A percentile compares a stretch with the other conserved stretches of the same genome.
Conservation (phyloP, 2,113 vertebrate genomes). For the Archilochus colubris region DNA sequence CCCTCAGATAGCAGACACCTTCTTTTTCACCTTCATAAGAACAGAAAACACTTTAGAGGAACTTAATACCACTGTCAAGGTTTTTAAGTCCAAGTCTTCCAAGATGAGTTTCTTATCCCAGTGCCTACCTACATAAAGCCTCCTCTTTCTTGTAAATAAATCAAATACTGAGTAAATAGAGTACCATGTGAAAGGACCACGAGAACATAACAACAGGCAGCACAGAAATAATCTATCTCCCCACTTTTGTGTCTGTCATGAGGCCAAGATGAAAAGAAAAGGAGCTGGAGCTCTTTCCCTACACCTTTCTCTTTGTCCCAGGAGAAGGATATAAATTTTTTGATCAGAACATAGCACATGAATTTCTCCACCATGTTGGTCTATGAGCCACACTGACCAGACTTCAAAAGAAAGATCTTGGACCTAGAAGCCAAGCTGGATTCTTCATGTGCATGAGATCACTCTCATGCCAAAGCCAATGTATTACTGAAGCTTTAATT, state of each 20-base stretch:
- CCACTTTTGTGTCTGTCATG: neutral
- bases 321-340: neutral
- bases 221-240: neutral
- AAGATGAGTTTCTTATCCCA: neutral
- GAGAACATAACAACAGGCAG: neutral
- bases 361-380: neutral
- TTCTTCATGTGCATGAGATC: neutral
- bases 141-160: neutral
- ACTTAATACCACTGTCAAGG: neutral
- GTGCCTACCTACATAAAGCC: fast-evolving
- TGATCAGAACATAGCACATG: neutral
- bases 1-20: neutral
- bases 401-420: neutral
- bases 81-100: neutral
- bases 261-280: neutral
- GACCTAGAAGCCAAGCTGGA: neutral
- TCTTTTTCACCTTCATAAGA: neutral
- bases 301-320: neutral
- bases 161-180: neutral
- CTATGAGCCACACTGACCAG: neutral
- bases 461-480: neutral
- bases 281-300: neutral
- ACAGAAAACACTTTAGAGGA: neutral
- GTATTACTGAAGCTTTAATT: neutral
- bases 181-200: neutral